Base-by-base conservation (phyloP, 2,888 invertebrate species). In the Amblyteles armatorius region DNA sequence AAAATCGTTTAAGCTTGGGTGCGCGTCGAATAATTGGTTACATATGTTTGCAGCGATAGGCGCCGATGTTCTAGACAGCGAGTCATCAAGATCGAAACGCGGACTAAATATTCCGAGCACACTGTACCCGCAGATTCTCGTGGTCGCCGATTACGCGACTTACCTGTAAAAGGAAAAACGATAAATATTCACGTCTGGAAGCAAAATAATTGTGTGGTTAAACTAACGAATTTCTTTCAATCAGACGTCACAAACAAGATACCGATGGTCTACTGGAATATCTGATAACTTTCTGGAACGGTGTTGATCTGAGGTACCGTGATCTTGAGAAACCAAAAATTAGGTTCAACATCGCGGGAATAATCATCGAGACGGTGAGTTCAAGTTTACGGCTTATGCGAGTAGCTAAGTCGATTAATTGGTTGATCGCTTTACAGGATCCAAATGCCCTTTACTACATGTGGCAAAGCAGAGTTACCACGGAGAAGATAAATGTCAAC, bases 271-370 rank as follows among this genome's bases (percentile, higher is more conserved):
- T 84, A 9, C 26, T 84, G 81, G 84, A 84, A 67, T 88, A 88
- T 65, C 6, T 88, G 16, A 13, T 88, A 40, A 79, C 83, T 11
- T 88, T 88, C 40, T 88, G 87, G 87, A 87, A 88, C 63, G 79
- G 83, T 9, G 87, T 88, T 13, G 88, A 88, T 72, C 55, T 88
- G 65, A 72, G 50, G 72, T 87, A 80, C 71, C 73, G 87, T 36
- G 68, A 40, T 52, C 69, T 88, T 2, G 78, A 86, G 55, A 76
- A 69, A 40, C 87, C 88, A 0, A 87, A 83, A 82, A 80, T 84
- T 3, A 68, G 86, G 57, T 33, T 88, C 9, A 87, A 87, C 36
- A 86, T 88, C n/a, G 87, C 88, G 7, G 86, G 83, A 57, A 82
- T 88, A 22, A n/a, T 88, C 9, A 29, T 88, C n/a, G 79, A 82